Evolutionary conservation across 2,888 invertebrate species (phyloP), one percentile per base, ranked within the genome.

Genomic region (Dolomedes plantarius): DNA sequence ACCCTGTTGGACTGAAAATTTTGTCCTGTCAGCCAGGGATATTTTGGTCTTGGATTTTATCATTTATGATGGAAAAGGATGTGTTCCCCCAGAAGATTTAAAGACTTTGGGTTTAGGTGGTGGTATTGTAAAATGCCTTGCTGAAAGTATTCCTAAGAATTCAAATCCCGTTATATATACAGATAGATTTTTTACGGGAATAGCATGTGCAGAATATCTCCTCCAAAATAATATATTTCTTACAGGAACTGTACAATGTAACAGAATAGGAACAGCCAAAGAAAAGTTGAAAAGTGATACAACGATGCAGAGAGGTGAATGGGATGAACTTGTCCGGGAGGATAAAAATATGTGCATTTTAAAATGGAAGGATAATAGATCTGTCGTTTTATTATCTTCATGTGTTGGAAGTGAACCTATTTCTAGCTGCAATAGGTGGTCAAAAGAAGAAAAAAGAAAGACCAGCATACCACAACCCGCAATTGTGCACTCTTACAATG

Each of bases 11-110:
- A 11, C 19, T 75, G 0, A 75, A 75, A 36, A 64, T 75, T 27
- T 75, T 75, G n/a, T 23, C 64, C 75, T 39, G 39, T 75, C 0
- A 19, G 88, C 89, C 9, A 36, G 71, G 16, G 56, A 69, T 65
- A 89, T 89, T 29, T 75, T 88, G 13, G 82, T 89, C 71, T 31
- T 90, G 6, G 89, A 90, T 78, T 90, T 36, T 3, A 36, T 36
- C n/a, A n/a, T n/a, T n/a, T n/a, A n/a, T n/a, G n/a, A n/a, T n/a
- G n/a, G n/a, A n/a, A n/a, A n/a, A n/a, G n/a, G n/a, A n/a, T n/a
- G n/a, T n/a, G n/a, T n/a, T n/a, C n/a, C n/a, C n/a, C n/a, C n/a
- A n/a, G n/a, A n/a, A n/a, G n/a, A n/a, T n/a, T n/a, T n/a, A n/a
- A n/a, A n/a, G n/a, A n/a, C n/a, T n/a, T n/a, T n/a, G n/a, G n/a